A percentile compares a stretch with the other conserved stretches of the same genome.
These are phyloP conservation scores for Sicus ferrugineus DNA, from an alignment of 2,888 invertebrate genomes.

Conservation along the genomic window DNA sequence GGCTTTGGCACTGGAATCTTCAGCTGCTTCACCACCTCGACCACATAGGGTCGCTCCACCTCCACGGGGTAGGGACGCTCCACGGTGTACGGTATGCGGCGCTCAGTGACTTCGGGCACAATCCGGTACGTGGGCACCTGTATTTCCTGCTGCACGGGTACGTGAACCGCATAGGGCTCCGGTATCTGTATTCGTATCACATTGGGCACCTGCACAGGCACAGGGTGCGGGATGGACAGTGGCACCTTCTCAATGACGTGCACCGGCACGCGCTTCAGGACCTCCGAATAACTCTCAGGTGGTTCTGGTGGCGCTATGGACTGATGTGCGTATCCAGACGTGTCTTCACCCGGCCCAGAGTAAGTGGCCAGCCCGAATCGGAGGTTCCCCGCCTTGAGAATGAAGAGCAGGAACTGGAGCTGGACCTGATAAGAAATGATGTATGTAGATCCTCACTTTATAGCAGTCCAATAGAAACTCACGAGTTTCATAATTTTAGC, in stretches of 20 bases:
- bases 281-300: slow-evolving; percentile 70
- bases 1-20: slow-evolving; percentile 76
- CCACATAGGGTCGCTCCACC: slow-evolving; percentile 78
- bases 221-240: slow-evolving; percentile 73
- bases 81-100: slow-evolving; percentile 77
- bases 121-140: slow-evolving; percentile 78
- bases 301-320: slow-evolving; percentile 43
- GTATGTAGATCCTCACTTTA: neutral
- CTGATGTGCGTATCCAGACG: slow-evolving; percentile 33
- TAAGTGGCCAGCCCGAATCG: slow-evolving; percentile 34
- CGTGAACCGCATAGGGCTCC: slow-evolving; percentile 78
- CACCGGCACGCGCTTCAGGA: slow-evolving; percentile 74
- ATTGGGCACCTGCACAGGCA: slow-evolving; percentile 60
- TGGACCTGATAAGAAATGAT: neutral
- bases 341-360: slow-evolving; percentile 31
- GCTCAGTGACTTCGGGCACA: slow-evolving; percentile 76
- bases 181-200: slow-evolving; percentile 75
- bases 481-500: slow-evolving; percentile 22
- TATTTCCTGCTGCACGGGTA: slow-evolving; percentile 74
- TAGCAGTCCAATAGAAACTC: neutral
- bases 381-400: neutral
- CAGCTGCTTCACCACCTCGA: slow-evolving; percentile 78
- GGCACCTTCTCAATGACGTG: slow-evolving; percentile 77
- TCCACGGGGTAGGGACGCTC: slow-evolving; percentile 74
- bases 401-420: slow-evolving; percentile 8